A percentile compares a stretch with the other conserved stretches of the same genome.
Conservation (phyloP, 2,888 invertebrate species). For the Rhagonycha fulva region DNA sequence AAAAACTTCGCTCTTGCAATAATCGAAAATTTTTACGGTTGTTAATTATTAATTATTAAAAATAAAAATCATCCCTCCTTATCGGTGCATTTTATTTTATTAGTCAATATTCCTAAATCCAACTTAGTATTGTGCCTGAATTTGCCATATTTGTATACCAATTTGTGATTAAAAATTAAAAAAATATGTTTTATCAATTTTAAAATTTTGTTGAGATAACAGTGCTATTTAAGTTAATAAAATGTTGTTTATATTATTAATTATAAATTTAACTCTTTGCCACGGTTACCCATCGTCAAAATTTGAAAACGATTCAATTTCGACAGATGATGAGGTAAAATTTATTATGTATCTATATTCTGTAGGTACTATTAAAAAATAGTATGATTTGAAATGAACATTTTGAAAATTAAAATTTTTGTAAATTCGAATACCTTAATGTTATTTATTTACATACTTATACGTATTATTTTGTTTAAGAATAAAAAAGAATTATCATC, state of each 20-base stretch:
- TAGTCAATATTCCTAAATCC: not conserved
- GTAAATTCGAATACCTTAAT: not conserved
- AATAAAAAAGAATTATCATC: not conserved
- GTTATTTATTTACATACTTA: not conserved
- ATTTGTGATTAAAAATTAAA: not conserved
- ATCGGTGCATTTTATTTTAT: slow-evolving; percentile 16
- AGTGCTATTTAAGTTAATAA: not conserved
- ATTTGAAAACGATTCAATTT: not conserved
- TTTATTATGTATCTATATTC: not conserved
- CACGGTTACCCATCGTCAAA: not conserved
- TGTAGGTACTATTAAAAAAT: no score
- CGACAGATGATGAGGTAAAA: not conserved
- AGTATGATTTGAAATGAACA: not conserved
- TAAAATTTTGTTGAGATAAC: not conserved
- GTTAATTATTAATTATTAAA: not conserved
- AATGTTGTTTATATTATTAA: not conserved
- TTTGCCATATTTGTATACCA: not conserved
- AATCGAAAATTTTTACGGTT: not conserved
- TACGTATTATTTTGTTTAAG: not conserved
- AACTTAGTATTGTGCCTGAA: not conserved
- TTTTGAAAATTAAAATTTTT: not conserved
- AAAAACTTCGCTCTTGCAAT: not conserved
- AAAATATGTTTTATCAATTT: not conserved
- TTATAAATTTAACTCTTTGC: not conserved
- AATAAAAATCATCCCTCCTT: slow-evolving; percentile 21